Evolutionary conservation across 2,113 vertebrate species (phyloP), one percentile per base, ranked within the genome.

Genomic region (Eurypyga helias): DNA sequence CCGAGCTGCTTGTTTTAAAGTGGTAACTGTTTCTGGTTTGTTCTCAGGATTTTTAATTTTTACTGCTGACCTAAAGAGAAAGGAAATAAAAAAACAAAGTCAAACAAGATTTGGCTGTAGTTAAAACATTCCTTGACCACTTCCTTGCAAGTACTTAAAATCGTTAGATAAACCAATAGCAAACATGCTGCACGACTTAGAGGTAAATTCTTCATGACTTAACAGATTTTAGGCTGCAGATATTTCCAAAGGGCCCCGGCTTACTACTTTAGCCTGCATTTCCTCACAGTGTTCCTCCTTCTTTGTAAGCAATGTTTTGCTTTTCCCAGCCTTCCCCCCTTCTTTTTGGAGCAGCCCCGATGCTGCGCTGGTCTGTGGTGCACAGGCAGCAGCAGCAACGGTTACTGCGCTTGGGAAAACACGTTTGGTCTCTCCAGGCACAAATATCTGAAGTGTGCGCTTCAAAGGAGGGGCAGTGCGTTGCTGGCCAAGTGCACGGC

Each of bases 391-490:
- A 73, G 60, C 36, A 79, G 73, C 18, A 65, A 70, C 61, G 61
- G 86, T 86, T 61, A 16, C 15, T 66, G 21, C 48, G 1, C 4
- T 9, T 55, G 65, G 55, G 52, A 71, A 51, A 83, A 55, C 51
- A 26, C 2, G 2, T 33, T 72, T 7, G 0, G 1, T 9, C 51
- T 67, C 66, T 64, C 5, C 6, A 9, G 7, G n/a, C 34, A 29
- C n/a, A 46, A 65, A 24, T 67, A 54, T 16, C 41, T 48, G 20
- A 64, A 31, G n/a, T 17, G 45, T 72, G 83, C 29, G 48, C 89
- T 86, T 85, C 89, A 95, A 89, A 93, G 83, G 46, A 83, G 11
- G 46, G 58, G 9, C 58, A 58, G 28, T 36, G 89, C 21, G 1
- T 14, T 70, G 72, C 64, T 81, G 46, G 46, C 76, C 79, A 81